phyloP scores from a whole-genome alignment of 1,140 invertebrate species.

The Eciton burchellii region DNA sequence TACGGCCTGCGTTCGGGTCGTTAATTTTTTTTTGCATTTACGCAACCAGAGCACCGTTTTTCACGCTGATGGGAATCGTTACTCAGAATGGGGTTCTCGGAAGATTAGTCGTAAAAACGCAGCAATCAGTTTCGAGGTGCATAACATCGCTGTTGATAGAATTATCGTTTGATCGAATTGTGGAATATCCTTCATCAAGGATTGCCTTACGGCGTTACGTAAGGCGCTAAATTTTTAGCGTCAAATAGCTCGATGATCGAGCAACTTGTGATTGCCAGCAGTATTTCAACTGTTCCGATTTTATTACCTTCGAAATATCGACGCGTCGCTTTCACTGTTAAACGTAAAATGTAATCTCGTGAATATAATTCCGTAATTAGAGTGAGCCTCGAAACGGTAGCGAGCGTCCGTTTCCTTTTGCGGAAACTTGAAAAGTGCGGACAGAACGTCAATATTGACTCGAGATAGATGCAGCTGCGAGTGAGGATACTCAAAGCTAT shows the following conservation, averaged over 20 bases:
- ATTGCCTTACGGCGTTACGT: no score
- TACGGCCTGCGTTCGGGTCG: not conserved
- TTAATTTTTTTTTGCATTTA: not conserved
- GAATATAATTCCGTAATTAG: not conserved
- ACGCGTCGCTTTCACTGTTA: no score
- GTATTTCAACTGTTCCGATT: no score
- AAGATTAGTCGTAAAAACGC: no score
- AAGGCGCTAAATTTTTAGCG: no score
- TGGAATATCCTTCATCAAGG: not conserved
- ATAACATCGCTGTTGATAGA: not conserved
- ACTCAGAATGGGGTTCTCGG: no score
- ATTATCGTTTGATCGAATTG: not conserved
- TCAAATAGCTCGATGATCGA: no score
- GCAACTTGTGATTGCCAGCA: no score
- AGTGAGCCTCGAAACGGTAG: not conserved
- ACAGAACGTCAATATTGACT: conserved; percentile 12
- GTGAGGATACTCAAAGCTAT: not conserved
- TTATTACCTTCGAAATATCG: no score
- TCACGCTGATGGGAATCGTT: no score
- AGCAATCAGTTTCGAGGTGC: no score
- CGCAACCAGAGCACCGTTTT: not conserved
- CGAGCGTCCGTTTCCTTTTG: not conserved
- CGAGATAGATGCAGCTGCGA: not conserved
- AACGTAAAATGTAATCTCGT: no score
- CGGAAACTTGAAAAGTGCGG: not conserved